Percentiles rank a stretch among this genome's conserved stretches.
Conservation (phyloP, 1,140 invertebrate genomes). For the Streblospio benedicti region DNA sequence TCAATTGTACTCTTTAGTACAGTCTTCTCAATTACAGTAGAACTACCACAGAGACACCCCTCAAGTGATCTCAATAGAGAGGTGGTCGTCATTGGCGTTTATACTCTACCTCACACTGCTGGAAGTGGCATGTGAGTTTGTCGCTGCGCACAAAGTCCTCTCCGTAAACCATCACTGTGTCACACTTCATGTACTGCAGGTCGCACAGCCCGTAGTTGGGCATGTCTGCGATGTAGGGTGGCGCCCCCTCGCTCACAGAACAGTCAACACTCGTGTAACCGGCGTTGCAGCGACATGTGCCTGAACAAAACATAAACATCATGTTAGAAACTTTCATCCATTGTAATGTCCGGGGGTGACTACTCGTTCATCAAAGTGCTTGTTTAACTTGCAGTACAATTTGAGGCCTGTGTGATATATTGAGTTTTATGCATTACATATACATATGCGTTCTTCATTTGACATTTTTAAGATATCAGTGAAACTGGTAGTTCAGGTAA, state of each 20-base stretch:
- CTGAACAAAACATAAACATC: slow-evolving; percentile 3
- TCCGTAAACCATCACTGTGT: slow-evolving; percentile 25
- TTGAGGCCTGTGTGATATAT: no score
- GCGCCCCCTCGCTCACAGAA: slow-evolving; percentile 1
- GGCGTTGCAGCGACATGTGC: slow-evolving; percentile 8
- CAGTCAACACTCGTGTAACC: slow-evolving; percentile 11
- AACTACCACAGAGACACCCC: no score
- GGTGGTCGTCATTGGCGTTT: neutral
- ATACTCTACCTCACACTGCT: slow-evolving; percentile 24
- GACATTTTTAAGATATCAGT: no score
- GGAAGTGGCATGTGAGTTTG: slow-evolving; percentile 21
- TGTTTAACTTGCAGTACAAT: no score
- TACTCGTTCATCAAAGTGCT: no score
- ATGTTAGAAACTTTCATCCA: neutral
- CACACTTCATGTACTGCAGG: slow-evolving; percentile 16
- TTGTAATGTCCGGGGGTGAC: no score
- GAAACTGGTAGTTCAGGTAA: no score
- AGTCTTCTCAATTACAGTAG: no score
- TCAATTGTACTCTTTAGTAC: no score
- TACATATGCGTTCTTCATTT: no score
- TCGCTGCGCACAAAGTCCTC: slow-evolving; percentile 22
- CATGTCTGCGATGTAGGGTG: slow-evolving; percentile 8
- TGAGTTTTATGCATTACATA: no score
- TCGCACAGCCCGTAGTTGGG: slow-evolving; percentile 24
- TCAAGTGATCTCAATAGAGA: no score